Conservation (phyloP, 92 coral and sea anemone species). For the Virgularia gustaviana region DNA sequence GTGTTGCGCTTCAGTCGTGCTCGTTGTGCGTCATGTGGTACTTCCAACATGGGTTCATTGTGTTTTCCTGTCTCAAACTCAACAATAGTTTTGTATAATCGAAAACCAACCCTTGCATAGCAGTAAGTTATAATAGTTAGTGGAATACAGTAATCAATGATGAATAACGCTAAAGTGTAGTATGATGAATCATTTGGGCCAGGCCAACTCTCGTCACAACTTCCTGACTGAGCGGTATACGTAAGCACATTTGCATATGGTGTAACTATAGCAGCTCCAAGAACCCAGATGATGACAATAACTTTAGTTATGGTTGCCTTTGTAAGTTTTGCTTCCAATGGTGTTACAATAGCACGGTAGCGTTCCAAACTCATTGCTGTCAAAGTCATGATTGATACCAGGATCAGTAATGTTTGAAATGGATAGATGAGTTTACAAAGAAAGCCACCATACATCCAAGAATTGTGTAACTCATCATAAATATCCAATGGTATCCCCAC, state of each 20-base stretch:
- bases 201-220: background rate
- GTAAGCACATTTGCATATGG: conserved; percentile 56
- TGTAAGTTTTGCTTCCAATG: conserved; percentile 53
- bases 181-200: background rate
- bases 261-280: conserved; percentile 46
- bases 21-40: background rate
- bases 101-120: conserved; percentile 13
- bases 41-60: background rate
- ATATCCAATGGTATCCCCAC: conserved; percentile 41
- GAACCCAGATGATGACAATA: conserved; percentile 57
- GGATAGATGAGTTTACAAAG: conserved; percentile 51
- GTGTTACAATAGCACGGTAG: conserved; percentile 60
- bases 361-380: conserved; percentile 27
- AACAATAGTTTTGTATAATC: background rate
- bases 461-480: conserved; percentile 36
- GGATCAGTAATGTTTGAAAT: conserved; percentile 16
- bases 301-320: conserved; percentile 30
- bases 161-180: conserved; percentile 17
- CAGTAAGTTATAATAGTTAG: conserved; percentile 23
- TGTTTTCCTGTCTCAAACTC: background rate
- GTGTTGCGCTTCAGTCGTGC: conserved; percentile 44
- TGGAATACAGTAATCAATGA: conserved; percentile 22
- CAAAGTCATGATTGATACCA: conserved; percentile 22
- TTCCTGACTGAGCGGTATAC: background rate
- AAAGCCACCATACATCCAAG: conserved; percentile 27